A percentile compares a stretch with the other conserved stretches of the same genome.
Evolutionary conservation across 2,888 invertebrate genomes (phyloP).

Genomic region (Tetanocera ferruginea): DNA sequence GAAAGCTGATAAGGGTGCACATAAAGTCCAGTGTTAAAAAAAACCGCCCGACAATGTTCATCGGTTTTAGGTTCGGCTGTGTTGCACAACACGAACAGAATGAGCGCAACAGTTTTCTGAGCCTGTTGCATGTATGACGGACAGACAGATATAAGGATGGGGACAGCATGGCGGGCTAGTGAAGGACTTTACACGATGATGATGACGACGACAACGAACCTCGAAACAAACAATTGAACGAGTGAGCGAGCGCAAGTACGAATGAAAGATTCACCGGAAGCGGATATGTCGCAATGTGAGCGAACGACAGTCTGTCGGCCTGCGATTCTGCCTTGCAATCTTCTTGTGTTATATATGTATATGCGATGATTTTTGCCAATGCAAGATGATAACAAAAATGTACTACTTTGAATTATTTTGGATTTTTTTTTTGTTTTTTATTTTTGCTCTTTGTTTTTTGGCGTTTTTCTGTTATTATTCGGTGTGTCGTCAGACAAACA

Average conservation of each 20-base stretch:
- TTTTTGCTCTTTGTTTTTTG: not conserved
- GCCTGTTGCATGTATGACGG: slow-evolving; percentile 62
- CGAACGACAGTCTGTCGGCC: not conserved
- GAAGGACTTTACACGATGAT: too few relatives aligned
- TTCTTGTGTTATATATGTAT: not conserved
- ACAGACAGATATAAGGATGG: slow-evolving; percentile 46
- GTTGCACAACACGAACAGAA: slow-evolving; percentile 10
- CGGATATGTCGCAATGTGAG: slow-evolving; percentile 45
- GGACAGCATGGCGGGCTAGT: not conserved
- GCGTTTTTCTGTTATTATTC: not conserved
- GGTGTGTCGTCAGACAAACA: not conserved
- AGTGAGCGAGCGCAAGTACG: slow-evolving; percentile 9
- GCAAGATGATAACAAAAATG: slow-evolving; percentile 8
- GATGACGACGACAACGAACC: not conserved
- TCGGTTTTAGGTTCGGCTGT: slow-evolving; percentile 16
- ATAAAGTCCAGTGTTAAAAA: slow-evolving; percentile 12
- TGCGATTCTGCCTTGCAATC: not conserved
- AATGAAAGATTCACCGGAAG: slow-evolving; percentile 41
- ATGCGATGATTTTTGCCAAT: not conserved
- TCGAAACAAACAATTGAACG: slow-evolving; percentile 13
- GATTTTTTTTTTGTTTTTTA: not conserved
- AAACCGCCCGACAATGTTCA: not conserved
- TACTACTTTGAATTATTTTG: not conserved
- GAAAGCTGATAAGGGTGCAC: not conserved
- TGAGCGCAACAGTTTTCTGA: slow-evolving; percentile 52